Base-by-base conservation (phyloP, 2,888 invertebrate species). In the Mechanitis mazaeus region DNA sequence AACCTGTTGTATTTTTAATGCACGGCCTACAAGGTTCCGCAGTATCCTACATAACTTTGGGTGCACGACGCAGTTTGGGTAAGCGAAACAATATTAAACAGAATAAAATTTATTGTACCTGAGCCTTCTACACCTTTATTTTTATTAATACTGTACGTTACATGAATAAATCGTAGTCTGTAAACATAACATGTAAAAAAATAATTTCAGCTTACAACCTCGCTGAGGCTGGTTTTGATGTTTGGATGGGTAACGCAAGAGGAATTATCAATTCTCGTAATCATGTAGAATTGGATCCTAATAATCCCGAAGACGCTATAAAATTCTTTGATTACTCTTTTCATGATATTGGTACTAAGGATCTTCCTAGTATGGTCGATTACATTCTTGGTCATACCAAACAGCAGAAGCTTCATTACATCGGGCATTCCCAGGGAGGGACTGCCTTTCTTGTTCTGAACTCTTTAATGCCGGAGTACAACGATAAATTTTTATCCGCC, bases 241-340 rank as follows among this genome's bases (percentile, higher is more conserved):
- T 94, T 0, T 97, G 97, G 97, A 75, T 97, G 75, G 95, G 95
- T 1, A 97, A 97, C 79, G 92, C 93, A 11, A 87, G 97, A 61
- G 97, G 97, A 2, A 96, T 94, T 77, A 91, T 88, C 0, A 94
- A 94, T 78, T 93, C 94, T 1, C 90, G 91, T 35, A 84, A 80
- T 1, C 95, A 96, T 72, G 59, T 72, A 7, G 68, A 69, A 2
- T 64, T 86, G 2, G 67, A 85, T 66, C 85, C 86, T 3, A 79
- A 87, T 46, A 59, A 73, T 42, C 55, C 59, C 0, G 54, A 33
- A 4, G 67, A 83, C 3, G 80, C 75, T 56, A 56, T 50, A 0
- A 35, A 67, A 0, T 90, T 88, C 72, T 88, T 85, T 70, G 75
- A 88, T 68, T 88, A 83, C 66, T 78, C 75, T 20, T 89, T 77